These are phyloP conservation scores for Platyrinchus mystaceus DNA, from an alignment of 2,797 vertebrate genomes.

Conservation along the genomic window DNA sequence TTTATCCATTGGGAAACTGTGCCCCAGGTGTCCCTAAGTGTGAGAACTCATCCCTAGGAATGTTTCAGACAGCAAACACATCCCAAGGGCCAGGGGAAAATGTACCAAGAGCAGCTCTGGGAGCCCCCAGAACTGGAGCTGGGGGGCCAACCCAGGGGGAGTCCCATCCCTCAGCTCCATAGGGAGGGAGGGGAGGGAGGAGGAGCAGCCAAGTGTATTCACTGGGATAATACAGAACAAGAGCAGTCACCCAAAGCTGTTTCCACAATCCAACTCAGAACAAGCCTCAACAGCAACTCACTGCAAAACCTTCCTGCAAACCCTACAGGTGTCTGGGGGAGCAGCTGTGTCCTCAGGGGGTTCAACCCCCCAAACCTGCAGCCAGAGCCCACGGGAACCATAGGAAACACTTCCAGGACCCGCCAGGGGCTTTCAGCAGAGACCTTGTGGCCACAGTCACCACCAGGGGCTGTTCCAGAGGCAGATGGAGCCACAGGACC, in stretches of 20 bases:
- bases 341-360: too few relatives aligned
- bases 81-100: not conserved
- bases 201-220: not conserved
- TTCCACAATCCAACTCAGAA: not conserved
- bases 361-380: not conserved
- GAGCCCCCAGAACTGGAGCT: not conserved
- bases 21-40: accelerated
- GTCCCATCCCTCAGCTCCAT: not conserved
- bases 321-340: too few relatives aligned
- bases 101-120: not conserved
- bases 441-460: not conserved
- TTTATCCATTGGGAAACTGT: not conserved
- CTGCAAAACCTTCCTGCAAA: not conserved
- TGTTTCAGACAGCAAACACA: not conserved
- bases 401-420: not conserved
- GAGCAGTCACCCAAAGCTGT: not conserved
- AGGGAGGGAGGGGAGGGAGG: not conserved
- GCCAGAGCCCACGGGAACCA: not conserved
- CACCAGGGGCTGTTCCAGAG: not conserved
- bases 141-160: not conserved
- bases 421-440: not conserved
- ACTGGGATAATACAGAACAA: not conserved
- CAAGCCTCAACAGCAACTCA: not conserved
- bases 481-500: not conserved
- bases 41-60: not conserved